Conservation (phyloP, 2,113 vertebrate species). For the Clinocottus analis region DNA sequence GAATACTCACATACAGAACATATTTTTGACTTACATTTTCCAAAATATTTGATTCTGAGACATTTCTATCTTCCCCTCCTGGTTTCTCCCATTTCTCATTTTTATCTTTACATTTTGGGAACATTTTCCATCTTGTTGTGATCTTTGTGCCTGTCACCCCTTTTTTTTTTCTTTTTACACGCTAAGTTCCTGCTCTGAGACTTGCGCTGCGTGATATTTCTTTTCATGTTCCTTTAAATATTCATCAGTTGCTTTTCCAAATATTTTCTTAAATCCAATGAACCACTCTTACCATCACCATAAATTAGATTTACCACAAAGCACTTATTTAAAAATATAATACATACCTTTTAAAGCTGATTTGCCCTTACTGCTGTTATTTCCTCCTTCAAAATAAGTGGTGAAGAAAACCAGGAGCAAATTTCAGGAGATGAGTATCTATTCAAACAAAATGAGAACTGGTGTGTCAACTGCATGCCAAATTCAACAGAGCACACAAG, state of each 20-base stretch:
- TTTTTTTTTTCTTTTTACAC: not conserved
- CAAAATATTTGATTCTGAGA: not conserved
- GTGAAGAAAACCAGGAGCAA: not conserved
- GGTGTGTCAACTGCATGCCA: not conserved
- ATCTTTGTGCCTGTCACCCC: not conserved
- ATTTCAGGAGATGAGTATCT: not conserved
- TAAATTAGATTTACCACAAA: not conserved
- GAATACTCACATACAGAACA: not conserved
- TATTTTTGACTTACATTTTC: not conserved
- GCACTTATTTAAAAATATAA: not conserved
- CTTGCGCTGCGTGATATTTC: not conserved
- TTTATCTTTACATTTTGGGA: not conserved
- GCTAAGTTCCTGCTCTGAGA: not conserved
- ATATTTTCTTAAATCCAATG: too few species aligned
- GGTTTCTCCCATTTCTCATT: not conserved
- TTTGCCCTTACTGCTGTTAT: not conserved
- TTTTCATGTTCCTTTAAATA: not conserved
- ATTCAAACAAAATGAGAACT: not conserved
- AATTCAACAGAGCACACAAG: not conserved
- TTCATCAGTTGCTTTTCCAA: too few species aligned
- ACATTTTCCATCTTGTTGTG: not conserved
- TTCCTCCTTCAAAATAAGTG: not conserved
- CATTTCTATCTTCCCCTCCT: not conserved
- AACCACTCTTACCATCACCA: not conserved
- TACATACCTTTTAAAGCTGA: not conserved